phyloP scores from a whole-genome alignment of 2,113 vertebrate species.

The Pungitius pungitius region DNA sequence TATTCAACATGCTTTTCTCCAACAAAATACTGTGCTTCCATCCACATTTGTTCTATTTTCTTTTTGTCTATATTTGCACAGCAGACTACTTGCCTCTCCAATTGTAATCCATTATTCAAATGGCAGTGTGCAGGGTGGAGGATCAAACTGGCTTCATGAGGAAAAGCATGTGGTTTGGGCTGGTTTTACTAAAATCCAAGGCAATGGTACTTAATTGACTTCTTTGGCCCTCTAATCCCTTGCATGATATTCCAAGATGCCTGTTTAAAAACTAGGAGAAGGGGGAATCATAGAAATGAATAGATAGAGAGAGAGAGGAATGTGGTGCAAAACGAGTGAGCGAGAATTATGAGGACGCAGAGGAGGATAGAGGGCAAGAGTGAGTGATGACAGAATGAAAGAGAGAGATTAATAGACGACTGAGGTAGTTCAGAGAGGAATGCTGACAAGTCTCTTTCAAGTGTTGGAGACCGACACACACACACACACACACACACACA shows the following conservation, averaged over 20 bases:
- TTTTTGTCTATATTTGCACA: no score
- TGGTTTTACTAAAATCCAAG: not conserved
- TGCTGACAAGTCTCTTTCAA: constrained; percentile 72
- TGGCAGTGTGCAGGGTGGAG: no score
- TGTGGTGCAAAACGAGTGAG: not conserved
- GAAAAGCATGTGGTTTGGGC: no score
- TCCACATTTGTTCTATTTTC: no score
- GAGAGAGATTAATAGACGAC: constrained; percentile 55
- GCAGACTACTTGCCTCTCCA: no score
- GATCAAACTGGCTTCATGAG: no score
- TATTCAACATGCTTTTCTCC: no score
- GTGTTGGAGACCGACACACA: constrained; percentile 44
- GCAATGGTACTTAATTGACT: not conserved
- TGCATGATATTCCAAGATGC: not conserved
- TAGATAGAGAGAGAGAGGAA: not conserved
- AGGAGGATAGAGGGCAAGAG: constrained; percentile 3
- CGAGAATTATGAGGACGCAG: constrained; percentile 30
- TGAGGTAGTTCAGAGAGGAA: constrained; percentile 62
- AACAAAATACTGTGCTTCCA: no score
- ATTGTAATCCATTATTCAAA: no score
- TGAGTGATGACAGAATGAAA: constrained; percentile 40
- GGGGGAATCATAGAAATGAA: constrained; percentile 3
- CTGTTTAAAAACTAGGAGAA: not conserved
- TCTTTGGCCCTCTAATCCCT: not conserved
- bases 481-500: constrained; percentile 40